Conservation (phyloP, 2,888 invertebrate species). For the Abrostola tripartita region DNA sequence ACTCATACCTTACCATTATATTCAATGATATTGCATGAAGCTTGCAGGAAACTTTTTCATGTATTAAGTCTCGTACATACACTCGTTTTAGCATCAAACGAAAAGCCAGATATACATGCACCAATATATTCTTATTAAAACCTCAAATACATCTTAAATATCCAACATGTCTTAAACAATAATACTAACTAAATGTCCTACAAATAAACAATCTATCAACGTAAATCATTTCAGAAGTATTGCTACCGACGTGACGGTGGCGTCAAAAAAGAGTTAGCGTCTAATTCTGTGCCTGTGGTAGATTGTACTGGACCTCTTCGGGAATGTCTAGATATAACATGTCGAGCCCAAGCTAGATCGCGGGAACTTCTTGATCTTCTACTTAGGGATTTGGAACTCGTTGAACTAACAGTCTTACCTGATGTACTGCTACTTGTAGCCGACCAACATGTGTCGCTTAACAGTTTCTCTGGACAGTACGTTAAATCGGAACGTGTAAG, state of each 20-base stretch:
- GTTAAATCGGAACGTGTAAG: slow-evolving; percentile 66
- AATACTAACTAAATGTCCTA: slow-evolving; percentile 66
- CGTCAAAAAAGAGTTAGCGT: slow-evolving; percentile 68
- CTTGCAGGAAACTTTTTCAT: too few species aligned
- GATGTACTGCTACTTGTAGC: slow-evolving; percentile 64
- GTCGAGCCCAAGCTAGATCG: slow-evolving; percentile 75
- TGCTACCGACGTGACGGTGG: slow-evolving; percentile 65
- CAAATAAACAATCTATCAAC: slow-evolving; percentile 64
- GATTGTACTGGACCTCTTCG: slow-evolving; percentile 43
- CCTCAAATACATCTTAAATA: slow-evolving; percentile 74
- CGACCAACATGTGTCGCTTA: slow-evolving; percentile 68
- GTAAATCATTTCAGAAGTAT: slow-evolving; percentile 56
- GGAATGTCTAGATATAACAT: slow-evolving; percentile 65
- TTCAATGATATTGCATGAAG: too few species aligned
- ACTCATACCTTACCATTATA: too few species aligned
- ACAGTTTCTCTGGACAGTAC: slow-evolving; percentile 57
- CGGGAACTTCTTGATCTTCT: slow-evolving; percentile 65
- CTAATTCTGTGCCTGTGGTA: slow-evolving; percentile 67
- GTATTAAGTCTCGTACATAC: too few species aligned
- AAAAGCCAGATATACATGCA: slow-evolving; percentile 20
- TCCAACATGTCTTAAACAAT: slow-evolving; percentile 67
- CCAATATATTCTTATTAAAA: slow-evolving; percentile 69
- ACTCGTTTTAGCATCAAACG: too few species aligned
- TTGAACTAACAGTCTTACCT: slow-evolving; percentile 63
- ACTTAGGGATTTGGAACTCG: slow-evolving; percentile 68